Evolutionary conservation across 23 tunicate genomes (phyloP), one percentile per base, ranked within the genome.

Genomic region (Diplosoma virens): DNA sequence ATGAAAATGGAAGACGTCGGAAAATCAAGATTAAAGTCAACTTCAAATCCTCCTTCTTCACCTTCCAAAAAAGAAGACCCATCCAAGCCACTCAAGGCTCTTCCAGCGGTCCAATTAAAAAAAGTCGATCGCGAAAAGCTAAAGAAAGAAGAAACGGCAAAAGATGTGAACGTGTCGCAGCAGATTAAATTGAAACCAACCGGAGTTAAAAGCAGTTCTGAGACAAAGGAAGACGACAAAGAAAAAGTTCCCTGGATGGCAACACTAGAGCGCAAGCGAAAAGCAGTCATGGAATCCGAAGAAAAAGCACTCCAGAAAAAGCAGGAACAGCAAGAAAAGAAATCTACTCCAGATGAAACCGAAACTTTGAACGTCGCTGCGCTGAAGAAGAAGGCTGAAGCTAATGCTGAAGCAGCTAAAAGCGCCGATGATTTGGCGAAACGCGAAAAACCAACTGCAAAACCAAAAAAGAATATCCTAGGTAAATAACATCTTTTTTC

Each of bases 171-270:
- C 18, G 29, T 45, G 1, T 33, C 59, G 11, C 63, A 37, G 20
- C 86, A 81, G 47, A 79, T 72, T 1, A 81, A 81, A 23, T 60
- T 81, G 54, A 47, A 79, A 20, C 77, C 63, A 1, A 70, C 86
- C 1, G 79, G 41, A 32, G 66, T 52, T 14, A 24, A 31, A 28
- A 24, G 58, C 2, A 27, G 30, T 23, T 28, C 59, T 21, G 33
- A 71, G 14, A 52, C 26, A 25, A 25, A n/a, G 30, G 83, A 79
- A 33, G 55, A 14, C 0, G 75, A 79, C n/a, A 32, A 75, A 23
- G 76, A 75, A 47, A n/a, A n/a, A n/a, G 89, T 84, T 3, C 89
- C 89, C 3, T 84, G 89, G 89, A 16, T 67, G 47, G 61, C 72
- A 14, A 34, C 69, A 0, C 60, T 84, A 28, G 89, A 84, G 82